Evolutionary conservation across 1,140 invertebrate genomes (phyloP).

Genomic region (Orius insidiosus): DNA sequence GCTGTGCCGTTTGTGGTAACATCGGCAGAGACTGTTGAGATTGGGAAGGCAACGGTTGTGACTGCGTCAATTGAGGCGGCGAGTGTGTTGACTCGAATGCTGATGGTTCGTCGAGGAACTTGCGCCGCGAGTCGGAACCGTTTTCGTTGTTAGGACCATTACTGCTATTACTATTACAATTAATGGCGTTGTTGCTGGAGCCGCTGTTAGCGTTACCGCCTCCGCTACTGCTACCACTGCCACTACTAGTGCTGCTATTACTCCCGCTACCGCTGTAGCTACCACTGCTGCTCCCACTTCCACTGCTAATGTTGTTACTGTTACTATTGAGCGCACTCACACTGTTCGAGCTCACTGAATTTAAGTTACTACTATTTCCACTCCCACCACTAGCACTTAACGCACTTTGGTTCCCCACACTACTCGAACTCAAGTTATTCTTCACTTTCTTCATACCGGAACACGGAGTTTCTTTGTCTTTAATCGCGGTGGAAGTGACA

Average conservation of each 20-base stretch:
- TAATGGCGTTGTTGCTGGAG: background rate
- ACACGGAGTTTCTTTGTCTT: constrained; percentile 5
- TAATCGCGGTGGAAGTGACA: constrained; percentile 10
- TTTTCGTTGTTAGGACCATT: background rate
- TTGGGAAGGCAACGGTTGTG: background rate
- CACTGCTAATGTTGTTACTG: background rate
- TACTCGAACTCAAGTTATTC: too few relatives aligned
- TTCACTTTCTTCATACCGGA: constrained; percentile 11
- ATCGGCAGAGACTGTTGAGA: background rate
- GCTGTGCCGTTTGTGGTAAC: too few relatives aligned
- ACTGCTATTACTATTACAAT: background rate
- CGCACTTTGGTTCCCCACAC: too few relatives aligned
- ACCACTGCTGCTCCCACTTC: background rate
- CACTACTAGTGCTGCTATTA: constrained; percentile 17
- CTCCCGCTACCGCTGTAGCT: background rate
- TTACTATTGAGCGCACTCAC: background rate
- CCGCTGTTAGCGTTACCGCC: background rate
- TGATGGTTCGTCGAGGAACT: background rate
- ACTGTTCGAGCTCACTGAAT: too few relatives aligned
- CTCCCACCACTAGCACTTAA: too few relatives aligned
- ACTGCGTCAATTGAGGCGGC: too few relatives aligned
- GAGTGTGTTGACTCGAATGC: too few relatives aligned
- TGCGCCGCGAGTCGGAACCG: too few relatives aligned
- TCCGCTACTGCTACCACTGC: background rate
- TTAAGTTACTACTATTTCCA: background rate